These are phyloP conservation scores for Lagodon rhomboides DNA, from an alignment of 2,797 vertebrate species.

Conservation along the genomic window DNA sequence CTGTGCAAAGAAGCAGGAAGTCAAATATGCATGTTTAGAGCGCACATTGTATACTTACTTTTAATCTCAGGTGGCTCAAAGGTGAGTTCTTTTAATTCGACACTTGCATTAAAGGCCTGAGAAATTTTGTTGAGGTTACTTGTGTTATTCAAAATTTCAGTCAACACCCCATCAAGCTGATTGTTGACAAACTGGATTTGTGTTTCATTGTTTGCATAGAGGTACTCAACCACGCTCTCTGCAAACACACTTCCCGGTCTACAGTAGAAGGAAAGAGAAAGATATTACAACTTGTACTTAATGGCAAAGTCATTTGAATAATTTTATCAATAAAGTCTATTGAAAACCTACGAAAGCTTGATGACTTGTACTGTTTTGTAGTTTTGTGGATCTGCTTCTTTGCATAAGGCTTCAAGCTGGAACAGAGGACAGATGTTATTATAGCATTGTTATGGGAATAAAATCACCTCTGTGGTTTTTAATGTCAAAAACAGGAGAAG, in stretches of 20 bases:
- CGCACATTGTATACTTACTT: constrained; percentile 60
- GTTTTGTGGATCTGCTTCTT: constrained; percentile 57
- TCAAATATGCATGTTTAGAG: neutral
- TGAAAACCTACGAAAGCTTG: constrained; percentile 68
- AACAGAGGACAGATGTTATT: neutral
- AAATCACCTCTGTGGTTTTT: neutral
- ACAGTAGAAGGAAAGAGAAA: constrained; percentile 4
- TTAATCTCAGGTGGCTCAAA: constrained; percentile 47
- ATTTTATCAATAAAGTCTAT: neutral
- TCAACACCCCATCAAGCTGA: constrained; percentile 49
- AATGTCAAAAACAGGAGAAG: neutral
- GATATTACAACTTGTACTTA: neutral
- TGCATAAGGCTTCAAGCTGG: constrained; percentile 74
- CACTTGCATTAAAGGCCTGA: constrained; percentile 56
- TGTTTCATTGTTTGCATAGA: constrained; percentile 76
- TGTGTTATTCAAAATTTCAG: constrained; percentile 60
- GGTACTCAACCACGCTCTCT: constrained; percentile 69
- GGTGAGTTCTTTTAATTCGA: constrained; percentile 32
- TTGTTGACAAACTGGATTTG: constrained; percentile 80
- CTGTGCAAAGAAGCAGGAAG: neutral
- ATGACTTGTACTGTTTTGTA: constrained; percentile 67
- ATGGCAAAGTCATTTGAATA: neutral
- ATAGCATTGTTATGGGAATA: neutral
- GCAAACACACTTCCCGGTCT: constrained; percentile 74
- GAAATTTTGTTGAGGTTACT: constrained; percentile 64